A percentile compares a stretch with the other conserved stretches of the same genome.
These are phyloP conservation scores for Orchestes rusci DNA, from an alignment of 2,888 invertebrate genomes.

Conservation along the genomic window DNA sequence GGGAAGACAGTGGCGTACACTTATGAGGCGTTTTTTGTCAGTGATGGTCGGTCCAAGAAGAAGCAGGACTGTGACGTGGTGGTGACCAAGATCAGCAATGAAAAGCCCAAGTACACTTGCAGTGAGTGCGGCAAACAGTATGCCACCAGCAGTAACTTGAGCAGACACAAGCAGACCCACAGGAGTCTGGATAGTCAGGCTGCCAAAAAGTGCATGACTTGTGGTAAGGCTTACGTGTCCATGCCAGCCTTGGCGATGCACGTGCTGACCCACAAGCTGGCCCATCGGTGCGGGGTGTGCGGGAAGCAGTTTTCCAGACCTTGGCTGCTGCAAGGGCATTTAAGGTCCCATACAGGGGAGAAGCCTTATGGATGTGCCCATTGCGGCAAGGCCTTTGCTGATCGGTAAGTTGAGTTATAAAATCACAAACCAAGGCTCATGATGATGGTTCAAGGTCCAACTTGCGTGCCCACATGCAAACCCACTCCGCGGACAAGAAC, in stretches of 20 bases:
- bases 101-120: slow-evolving; percentile 61
- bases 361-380: slow-evolving; percentile 92
- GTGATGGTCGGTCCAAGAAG: slow-evolving; percentile 76
- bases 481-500: slow-evolving; percentile 85
- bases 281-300: slow-evolving; percentile 87
- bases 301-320: slow-evolving; percentile 92
- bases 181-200: slow-evolving; percentile 86
- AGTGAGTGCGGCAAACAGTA: slow-evolving; percentile 87
- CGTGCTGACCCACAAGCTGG: slow-evolving; percentile 84
- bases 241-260: slow-evolving; percentile 97
- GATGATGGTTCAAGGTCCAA: slow-evolving; percentile 52
- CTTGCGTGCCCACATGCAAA: slow-evolving; percentile 89
- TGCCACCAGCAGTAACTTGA: slow-evolving; percentile 83
- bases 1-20: slow-evolving; percentile 80
- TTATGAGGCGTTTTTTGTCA: slow-evolving; percentile 87
- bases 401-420: slow-evolving; percentile 47
- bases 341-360: slow-evolving; percentile 87
- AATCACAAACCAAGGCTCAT: not conserved
- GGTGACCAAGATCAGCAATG: slow-evolving; percentile 31
- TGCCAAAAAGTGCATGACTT: slow-evolving; percentile 90
- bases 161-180: slow-evolving; percentile 86
- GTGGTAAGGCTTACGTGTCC: slow-evolving; percentile 92
- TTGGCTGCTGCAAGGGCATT: slow-evolving; percentile 86
- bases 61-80: slow-evolving; percentile 29
- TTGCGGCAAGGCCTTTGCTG: slow-evolving; percentile 92